These are phyloP conservation scores for Caranx ignobilis DNA, from an alignment of 2,113 vertebrate genomes.

Conservation along the genomic window DNA sequence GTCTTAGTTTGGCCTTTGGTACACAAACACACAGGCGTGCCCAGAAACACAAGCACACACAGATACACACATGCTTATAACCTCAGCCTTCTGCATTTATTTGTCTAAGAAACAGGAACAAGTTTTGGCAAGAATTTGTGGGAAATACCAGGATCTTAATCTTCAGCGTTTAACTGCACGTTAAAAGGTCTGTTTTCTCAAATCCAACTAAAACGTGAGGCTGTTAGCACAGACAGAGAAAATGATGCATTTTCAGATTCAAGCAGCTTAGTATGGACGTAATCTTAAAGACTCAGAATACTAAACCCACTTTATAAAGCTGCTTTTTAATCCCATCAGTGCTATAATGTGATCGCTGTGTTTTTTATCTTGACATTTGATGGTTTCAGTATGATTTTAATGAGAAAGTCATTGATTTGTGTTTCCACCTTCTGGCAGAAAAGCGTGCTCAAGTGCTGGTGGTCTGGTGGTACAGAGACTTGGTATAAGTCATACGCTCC, in stretches of 20 bases:
- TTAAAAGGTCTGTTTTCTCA: conserved; percentile 1
- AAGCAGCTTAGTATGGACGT: conserved; percentile 3
- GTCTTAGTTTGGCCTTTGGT: neutral
- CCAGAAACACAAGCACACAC: neutral
- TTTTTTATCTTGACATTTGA: neutral
- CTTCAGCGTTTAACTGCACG: neutral
- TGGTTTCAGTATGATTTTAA: conserved; percentile 3
- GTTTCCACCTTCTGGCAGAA: neutral
- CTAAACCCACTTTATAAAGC: conserved; percentile 31
- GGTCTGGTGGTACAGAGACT: neutral
- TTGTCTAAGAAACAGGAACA: neutral
- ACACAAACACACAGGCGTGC: neutral
- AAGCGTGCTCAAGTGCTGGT: neutral
- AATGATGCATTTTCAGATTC: conserved; percentile 17
- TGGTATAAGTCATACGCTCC: conserved; percentile 1
- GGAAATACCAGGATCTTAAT: neutral
- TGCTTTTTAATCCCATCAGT: conserved; percentile 13
- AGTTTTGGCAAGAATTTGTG: neutral
- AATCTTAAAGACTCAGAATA: conserved; percentile 12
- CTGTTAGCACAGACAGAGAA: neutral
- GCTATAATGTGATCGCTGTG: neutral
- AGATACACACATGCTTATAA: neutral
- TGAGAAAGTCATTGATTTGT: neutral
- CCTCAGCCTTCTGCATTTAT: neutral
- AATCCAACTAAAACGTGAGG: neutral